These are phyloP conservation scores for Plebejus anna DNA, from an alignment of 2,888 invertebrate species.

Conservation along the genomic window DNA sequence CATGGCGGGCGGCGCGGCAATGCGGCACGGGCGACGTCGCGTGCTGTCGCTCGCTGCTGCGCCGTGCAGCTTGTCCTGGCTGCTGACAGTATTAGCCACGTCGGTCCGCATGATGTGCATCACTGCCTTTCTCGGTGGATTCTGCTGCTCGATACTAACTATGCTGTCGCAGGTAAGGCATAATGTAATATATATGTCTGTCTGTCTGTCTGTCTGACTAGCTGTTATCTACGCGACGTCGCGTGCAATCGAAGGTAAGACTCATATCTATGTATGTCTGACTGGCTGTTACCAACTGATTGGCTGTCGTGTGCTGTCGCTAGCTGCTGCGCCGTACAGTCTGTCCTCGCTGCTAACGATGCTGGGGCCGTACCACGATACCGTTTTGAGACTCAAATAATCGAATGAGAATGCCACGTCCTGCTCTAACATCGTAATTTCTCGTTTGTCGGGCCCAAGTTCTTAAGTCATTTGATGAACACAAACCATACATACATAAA, in stretches of 20 bases:
- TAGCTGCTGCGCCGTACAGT: slow-evolving; percentile 87
- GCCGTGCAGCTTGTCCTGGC: slow-evolving; percentile 90
- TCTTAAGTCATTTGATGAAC: too few relatives aligned
- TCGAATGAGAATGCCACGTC: too few relatives aligned
- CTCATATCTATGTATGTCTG: neutral
- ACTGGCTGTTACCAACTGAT: too few relatives aligned
- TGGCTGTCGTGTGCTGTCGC: slow-evolving; percentile 80
- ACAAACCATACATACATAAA: too few relatives aligned
- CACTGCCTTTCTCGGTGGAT: slow-evolving; percentile 91
- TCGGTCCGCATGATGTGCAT: slow-evolving; percentile 89
- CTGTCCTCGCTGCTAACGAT: slow-evolving; percentile 91
- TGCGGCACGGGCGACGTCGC: slow-evolving; percentile 84
- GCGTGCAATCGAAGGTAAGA: too few relatives aligned
- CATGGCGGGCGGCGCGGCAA: slow-evolving; percentile 85
- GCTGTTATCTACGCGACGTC: too few relatives aligned
- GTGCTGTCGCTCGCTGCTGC: slow-evolving; percentile 85
- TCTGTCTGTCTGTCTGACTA: neutral
- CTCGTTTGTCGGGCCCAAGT: too few relatives aligned
- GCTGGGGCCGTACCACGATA: slow-evolving; percentile 56
- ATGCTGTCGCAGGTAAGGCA: slow-evolving; percentile 84
- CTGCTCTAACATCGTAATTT: too few relatives aligned
- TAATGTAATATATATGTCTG: neutral
- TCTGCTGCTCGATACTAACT: slow-evolving; percentile 88
- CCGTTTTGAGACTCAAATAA: too few relatives aligned
- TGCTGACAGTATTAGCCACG: slow-evolving; percentile 88